Evolutionary conservation across 1,140 invertebrate species (phyloP).

Genomic region (Listronotus oregonensis): DNA sequence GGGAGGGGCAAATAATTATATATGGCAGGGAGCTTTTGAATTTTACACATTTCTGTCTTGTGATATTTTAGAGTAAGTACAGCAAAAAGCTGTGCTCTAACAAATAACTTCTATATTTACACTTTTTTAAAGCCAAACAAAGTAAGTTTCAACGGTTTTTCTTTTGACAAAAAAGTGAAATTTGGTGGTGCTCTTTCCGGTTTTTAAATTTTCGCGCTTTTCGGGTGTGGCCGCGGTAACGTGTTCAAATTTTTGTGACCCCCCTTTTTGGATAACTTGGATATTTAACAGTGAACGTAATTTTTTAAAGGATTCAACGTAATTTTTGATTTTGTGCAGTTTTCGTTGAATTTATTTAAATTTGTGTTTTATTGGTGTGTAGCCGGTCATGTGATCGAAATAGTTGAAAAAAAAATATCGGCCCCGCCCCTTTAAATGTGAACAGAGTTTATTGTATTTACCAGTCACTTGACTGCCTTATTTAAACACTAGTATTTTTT

Average conservation of each 20-base stretch:
- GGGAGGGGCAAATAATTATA: conserved; percentile 49
- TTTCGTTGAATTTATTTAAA: too few species aligned
- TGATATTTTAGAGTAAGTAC: conserved; percentile 43
- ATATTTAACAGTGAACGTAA: neutral
- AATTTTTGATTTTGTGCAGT: neutral
- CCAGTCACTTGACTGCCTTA: too few species aligned
- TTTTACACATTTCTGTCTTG: conserved; percentile 47
- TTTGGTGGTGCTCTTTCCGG: conserved; percentile 19
- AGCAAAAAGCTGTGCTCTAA: conserved; percentile 33
- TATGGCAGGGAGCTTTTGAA: conserved; percentile 37
- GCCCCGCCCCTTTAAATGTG: too few species aligned
- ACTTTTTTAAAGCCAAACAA: conserved; percentile 35
- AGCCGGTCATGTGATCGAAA: too few species aligned
- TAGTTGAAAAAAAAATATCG: too few species aligned
- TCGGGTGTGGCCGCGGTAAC: conserved; percentile 4
- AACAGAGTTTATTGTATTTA: too few species aligned
- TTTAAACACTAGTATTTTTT: too few species aligned
- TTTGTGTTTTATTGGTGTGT: too few species aligned
- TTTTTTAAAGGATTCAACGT: neutral
- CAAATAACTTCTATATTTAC: conserved; percentile 40
- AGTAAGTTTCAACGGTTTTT: conserved; percentile 41
- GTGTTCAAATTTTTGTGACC: conserved; percentile 12
- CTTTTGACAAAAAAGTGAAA: conserved; percentile 7
- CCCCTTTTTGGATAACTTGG: conserved; percentile 12
- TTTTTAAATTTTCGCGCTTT: conserved; percentile 18